A percentile compares a stretch with the other conserved stretches of the same genome.
Evolutionary conservation across 2,113 vertebrate species (phyloP).

Genomic region (Deroptyus accipitrinus): DNA sequence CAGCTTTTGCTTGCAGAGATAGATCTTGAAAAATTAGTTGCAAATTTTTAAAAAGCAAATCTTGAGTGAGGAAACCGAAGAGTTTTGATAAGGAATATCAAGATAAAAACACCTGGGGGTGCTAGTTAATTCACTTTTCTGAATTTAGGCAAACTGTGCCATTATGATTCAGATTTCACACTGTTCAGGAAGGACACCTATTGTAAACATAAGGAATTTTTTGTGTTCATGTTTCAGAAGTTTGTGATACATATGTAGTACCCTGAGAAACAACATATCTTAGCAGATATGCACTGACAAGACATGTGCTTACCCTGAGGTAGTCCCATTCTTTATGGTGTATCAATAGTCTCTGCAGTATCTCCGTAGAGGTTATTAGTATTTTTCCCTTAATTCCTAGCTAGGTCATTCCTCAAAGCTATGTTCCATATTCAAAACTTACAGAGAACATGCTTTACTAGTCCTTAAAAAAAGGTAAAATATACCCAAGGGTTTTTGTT

Average conservation of each 20-base stretch:
- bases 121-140: not conserved
- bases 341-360: not conserved
- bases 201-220: not conserved
- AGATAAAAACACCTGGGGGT: not conserved
- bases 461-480: not conserved
- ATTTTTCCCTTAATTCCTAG: not conserved
- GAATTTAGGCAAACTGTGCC: not conserved
- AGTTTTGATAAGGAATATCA: not conserved
- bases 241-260: not conserved
- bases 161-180: rapidly evolving
- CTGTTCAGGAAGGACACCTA: not conserved
- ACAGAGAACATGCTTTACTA: not conserved
- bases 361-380: not conserved
- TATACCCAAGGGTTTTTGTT: not conserved
- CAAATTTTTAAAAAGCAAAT: not conserved
- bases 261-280: not conserved
- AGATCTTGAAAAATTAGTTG: not conserved
- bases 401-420: not conserved
- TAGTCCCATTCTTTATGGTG: not conserved
- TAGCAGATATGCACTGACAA: not conserved
- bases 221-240: not conserved
- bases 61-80: not conserved
- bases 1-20: not conserved
- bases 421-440: not conserved
- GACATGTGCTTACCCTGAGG: not conserved